phyloP scores from a whole-genome alignment of 2,113 vertebrate genomes.

The Psettodes erumei region DNA sequence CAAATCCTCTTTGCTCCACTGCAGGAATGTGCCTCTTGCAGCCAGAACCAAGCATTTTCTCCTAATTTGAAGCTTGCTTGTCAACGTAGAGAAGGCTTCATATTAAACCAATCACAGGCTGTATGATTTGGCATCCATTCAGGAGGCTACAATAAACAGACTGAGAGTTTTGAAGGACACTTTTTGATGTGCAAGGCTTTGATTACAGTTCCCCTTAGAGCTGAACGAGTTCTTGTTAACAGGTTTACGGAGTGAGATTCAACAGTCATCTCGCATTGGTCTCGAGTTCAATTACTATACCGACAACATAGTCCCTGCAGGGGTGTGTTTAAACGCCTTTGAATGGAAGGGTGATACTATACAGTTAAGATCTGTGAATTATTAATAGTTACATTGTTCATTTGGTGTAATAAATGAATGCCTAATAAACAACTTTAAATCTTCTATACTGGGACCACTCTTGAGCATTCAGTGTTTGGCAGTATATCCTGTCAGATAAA shows the following conservation, averaged over 20 bases:
- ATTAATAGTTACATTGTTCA: not conserved
- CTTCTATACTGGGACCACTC: no score
- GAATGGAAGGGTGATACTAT: not conserved
- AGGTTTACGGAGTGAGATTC: not conserved
- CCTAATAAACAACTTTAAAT: not conserved
- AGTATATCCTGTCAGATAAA: not conserved
- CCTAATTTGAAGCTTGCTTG: slow-evolving; percentile 70
- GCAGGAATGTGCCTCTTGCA: slow-evolving; percentile 47
- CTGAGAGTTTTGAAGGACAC: slow-evolving; percentile 24
- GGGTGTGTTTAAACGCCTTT: not conserved
- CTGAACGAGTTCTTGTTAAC: slow-evolving; percentile 32
- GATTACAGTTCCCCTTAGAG: slow-evolving; percentile 36
- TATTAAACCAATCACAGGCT: slow-evolving; percentile 68
- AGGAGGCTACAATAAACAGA: slow-evolving; percentile 53
- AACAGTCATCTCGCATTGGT: not conserved
- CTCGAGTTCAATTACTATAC: not conserved
- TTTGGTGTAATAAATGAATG: not conserved
- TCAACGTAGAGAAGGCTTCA: slow-evolving; percentile 56
- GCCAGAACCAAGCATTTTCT: slow-evolving; percentile 64
- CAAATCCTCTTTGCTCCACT: slow-evolving; percentile 55
- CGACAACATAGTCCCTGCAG: not conserved
- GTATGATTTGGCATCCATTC: slow-evolving; percentile 69
- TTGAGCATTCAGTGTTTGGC: no score
- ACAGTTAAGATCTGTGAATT: not conserved
- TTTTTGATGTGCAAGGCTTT: slow-evolving; percentile 50